Base-by-base conservation (phyloP, 2,797 vertebrate species). In the Nyctalus aviator region DNA sequence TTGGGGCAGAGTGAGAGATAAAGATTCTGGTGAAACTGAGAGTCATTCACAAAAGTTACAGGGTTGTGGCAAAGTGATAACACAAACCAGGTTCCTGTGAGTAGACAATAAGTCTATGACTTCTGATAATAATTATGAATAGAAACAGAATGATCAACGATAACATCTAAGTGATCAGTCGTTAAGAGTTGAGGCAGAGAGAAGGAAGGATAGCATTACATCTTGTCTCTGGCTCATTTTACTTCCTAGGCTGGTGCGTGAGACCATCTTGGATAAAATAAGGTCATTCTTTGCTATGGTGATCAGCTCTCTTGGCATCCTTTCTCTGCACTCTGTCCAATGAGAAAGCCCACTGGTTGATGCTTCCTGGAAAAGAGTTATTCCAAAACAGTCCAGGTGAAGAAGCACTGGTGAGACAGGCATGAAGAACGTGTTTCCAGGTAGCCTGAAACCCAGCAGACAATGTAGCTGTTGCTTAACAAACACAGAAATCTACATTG, bases 401-500 rank as follows among this genome's bases (percentile, higher is more conserved):
- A 75, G 68, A 81, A 92, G 44, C 77, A 75, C 8, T 82, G 30
- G 82, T 84, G 59, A 95, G 93, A 91, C 10, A 85, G 73, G 64
- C 83, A 95, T 92, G 95, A 90, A 96, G 85, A 97, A 97, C 37
- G 95, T 87, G 97, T 97, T 98, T 98, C 98, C 98, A 98, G 98
- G 98, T 98, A 98, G 99, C 99, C 99, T 98, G 99, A 99, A 99
- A 99, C 99, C 99, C 99, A 99, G 99, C 99, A 99, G 99, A 99
- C 99, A 99, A 99, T 99, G 99, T 99, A 99, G 99, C 99, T 99
- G 99, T 99, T 99, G 98, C 98, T 98, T 98, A 98, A 99, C 97
- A 98, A 99, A 99, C 99, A 99, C 99, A 99, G 99, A 99, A 99
- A 99, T 99, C 99, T 99, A 99, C 99, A 99, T 99, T 99, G 99